These are phyloP conservation scores for Chiloscyllium plagiosum DNA, from an alignment of 2,113 vertebrate species.

Conservation along the genomic window DNA sequence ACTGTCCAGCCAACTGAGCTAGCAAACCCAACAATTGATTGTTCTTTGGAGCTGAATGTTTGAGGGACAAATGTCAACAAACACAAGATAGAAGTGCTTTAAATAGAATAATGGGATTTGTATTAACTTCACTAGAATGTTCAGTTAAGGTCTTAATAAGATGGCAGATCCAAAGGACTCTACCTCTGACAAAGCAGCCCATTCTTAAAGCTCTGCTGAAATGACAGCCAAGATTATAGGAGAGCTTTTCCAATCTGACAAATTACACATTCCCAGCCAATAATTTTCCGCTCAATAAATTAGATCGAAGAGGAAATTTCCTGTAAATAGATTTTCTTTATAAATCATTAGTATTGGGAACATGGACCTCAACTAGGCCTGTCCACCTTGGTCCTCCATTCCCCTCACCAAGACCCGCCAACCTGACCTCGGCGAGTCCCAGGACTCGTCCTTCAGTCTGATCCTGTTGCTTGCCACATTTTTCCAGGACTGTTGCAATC, in stretches of 20 bases:
- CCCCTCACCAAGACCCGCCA: too few relatives aligned
- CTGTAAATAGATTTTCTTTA: too few relatives aligned
- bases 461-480: too few relatives aligned
- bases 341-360: too few relatives aligned
- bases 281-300: background rate
- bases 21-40: background rate
- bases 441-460: too few relatives aligned
- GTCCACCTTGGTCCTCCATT: too few relatives aligned
- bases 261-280: background rate
- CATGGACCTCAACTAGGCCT: background rate
- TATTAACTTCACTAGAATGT: background rate
- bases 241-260: background rate
- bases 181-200: background rate
- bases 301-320: background rate
- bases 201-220: background rate
- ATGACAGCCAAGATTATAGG: background rate
- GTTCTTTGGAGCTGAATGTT: background rate
- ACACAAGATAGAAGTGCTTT: background rate
- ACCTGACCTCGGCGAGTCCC: too few relatives aligned
- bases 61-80: background rate
- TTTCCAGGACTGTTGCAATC: too few relatives aligned
- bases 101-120: background rate
- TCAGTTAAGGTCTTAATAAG: background rate
- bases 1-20: too few relatives aligned
- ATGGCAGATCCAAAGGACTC: background rate